Percentiles rank a stretch among this genome's conserved stretches.
These are phyloP conservation scores for Clarias batrachus DNA, from an alignment of 2,113 vertebrate genomes.

Conservation along the genomic window DNA sequence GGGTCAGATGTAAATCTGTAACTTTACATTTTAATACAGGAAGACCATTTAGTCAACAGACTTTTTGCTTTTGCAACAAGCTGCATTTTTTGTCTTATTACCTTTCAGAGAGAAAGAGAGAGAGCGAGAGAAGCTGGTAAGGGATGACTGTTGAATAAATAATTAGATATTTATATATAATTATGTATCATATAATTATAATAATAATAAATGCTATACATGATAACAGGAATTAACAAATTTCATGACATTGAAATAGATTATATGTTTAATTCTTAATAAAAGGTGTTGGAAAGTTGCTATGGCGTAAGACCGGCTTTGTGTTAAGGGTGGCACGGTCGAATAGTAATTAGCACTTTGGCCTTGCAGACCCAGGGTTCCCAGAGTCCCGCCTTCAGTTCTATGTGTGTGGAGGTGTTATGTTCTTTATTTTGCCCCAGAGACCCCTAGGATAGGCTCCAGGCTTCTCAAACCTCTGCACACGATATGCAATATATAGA, in stretches of 20 bases:
- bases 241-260: not conserved
- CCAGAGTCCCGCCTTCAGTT: too few relatives aligned
- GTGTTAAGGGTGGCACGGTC: too few relatives aligned
- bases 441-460: too few relatives aligned
- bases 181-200: too few relatives aligned
- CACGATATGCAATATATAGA: too few relatives aligned
- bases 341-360: too few relatives aligned
- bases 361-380: too few relatives aligned
- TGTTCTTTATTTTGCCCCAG: too few relatives aligned
- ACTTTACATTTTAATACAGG: not conserved
- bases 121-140: not conserved
- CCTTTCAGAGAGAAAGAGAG: not conserved
- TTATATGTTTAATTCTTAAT: not conserved
- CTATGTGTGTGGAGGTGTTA: too few relatives aligned
- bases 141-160: not conserved
- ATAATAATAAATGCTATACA: too few relatives aligned
- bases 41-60: not conserved
- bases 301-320: not conserved
- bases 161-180: too few relatives aligned
- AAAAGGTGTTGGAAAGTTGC: not conserved
- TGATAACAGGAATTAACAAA: not conserved
- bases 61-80: not conserved
- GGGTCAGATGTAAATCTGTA: not conserved
- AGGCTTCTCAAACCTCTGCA: too few relatives aligned
- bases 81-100: not conserved